phyloP scores from a whole-genome alignment of 2,888 invertebrate genomes.

The Hedychridium roseum region DNA sequence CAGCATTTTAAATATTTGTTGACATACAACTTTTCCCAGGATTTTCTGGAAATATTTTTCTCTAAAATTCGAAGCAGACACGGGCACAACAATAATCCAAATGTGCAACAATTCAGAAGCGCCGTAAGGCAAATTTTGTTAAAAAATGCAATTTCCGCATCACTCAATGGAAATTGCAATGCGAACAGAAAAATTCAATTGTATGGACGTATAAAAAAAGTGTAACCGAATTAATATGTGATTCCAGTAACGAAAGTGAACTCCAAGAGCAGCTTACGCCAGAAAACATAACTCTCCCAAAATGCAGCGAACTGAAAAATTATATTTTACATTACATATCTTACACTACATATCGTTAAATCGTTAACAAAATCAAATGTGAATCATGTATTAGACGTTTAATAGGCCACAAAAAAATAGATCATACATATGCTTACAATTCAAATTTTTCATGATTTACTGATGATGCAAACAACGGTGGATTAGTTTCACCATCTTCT shows the following conservation, averaged over 20 bases:
- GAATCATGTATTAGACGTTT: not conserved
- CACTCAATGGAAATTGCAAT: not conserved
- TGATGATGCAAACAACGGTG: not conserved
- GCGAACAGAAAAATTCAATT: not conserved
- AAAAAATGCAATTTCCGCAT: not conserved
- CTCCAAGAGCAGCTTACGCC: not conserved
- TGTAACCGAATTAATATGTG: not conserved
- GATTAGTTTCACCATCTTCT: not conserved
- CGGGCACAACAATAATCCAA: not conserved
- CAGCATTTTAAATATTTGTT: not conserved
- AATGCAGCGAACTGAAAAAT: not conserved
- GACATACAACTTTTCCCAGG: slow-evolving; percentile 1
- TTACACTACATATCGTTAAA: not conserved
- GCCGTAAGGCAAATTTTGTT: not conserved
- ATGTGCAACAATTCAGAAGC: not conserved
- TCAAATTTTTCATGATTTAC: not conserved
- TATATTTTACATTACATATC: not conserved
- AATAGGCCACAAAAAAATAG: not conserved
- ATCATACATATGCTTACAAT: not conserved
- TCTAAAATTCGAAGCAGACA: not conserved
- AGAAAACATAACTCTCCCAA: not conserved
- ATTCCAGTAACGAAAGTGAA: not conserved
- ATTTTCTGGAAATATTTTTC: not conserved
- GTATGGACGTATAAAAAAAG: not conserved
- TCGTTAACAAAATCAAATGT: not conserved